Percentiles rank a stretch among this genome's conserved stretches.
Evolutionary conservation across 2,888 invertebrate genomes (phyloP).

Genomic region (Eilema griseolum): DNA sequence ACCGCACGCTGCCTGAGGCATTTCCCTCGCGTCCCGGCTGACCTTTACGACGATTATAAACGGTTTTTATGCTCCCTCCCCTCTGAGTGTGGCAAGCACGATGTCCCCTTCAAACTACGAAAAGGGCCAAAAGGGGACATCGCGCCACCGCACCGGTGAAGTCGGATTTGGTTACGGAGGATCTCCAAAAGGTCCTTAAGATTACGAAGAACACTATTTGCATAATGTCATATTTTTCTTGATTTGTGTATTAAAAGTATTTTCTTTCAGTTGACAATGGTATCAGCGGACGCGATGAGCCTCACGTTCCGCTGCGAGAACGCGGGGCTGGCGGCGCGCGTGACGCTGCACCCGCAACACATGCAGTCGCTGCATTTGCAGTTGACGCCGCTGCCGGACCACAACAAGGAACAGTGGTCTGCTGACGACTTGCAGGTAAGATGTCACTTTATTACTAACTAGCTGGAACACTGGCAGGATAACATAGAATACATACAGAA

Average conservation of each 20-base stretch:
- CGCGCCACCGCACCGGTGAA: no score
- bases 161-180: no score
- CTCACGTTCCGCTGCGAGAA: slow-evolving; percentile 96
- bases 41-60: no score
- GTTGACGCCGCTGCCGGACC: slow-evolving; percentile 91
- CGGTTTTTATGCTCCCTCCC: no score
- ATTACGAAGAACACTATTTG: not conserved
- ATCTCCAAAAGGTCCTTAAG: no score
- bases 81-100: no score
- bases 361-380: slow-evolving; percentile 95
- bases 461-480: not conserved
- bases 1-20: no score
- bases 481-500: no score
- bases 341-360: slow-evolving; percentile 94
- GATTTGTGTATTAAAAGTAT: not conserved
- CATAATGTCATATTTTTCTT: not conserved
- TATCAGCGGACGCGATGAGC: slow-evolving; percentile 94
- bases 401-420: slow-evolving; percentile 95
- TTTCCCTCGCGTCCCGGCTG: no score
- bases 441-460: not conserved
- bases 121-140: no score
- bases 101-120: no score
- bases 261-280: slow-evolving; percentile 88
- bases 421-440: slow-evolving; percentile 94
- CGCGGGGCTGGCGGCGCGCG: slow-evolving; percentile 92